A percentile compares a stretch with the other conserved stretches of the same genome.
phyloP scores from a whole-genome alignment of 2,113 vertebrate genomes.

The Acrocephalus arundinaceus region DNA sequence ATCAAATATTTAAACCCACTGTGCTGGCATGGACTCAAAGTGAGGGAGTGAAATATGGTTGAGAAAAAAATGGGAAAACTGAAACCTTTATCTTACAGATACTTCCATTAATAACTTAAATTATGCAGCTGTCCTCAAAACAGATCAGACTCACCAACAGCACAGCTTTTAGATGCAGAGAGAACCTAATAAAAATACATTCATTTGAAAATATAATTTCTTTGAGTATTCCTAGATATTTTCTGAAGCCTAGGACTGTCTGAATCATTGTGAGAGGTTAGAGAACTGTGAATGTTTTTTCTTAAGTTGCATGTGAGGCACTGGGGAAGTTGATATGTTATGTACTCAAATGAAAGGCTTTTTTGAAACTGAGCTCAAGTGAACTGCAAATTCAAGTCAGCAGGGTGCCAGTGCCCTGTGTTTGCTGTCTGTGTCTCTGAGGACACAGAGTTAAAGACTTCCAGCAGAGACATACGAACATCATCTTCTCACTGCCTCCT shows the following conservation, averaged over 20 bases:
- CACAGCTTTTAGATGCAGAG: conserved; percentile 52
- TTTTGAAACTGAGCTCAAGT: conserved; percentile 65
- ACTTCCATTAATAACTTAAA: conserved; percentile 67
- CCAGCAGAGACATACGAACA: conserved; percentile 42
- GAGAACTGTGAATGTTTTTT: conserved; percentile 56
- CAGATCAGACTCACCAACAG: conserved; percentile 31
- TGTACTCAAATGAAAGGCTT: conserved; percentile 74
- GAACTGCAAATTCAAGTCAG: conserved; percentile 70
- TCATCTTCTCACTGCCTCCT: conserved; percentile 4
- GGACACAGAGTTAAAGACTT: conserved; percentile 63
- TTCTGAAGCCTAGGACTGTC: conserved; percentile 1
- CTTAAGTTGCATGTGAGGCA: conserved; percentile 51
- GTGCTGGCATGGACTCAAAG: neutral
- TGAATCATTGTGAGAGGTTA: conserved; percentile 63
- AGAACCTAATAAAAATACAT: conserved; percentile 63
- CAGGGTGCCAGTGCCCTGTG: conserved; percentile 64
- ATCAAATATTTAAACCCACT: conserved; percentile 62
- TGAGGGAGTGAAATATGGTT: conserved; percentile 19
- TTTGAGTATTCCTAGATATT: conserved; percentile 32
- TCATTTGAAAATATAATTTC: conserved; percentile 70
- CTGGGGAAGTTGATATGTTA: conserved; percentile 60
- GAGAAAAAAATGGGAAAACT: conserved; percentile 46
- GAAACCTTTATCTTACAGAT: conserved; percentile 59
- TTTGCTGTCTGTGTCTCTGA: conserved; percentile 57
- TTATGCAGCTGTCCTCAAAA: conserved; percentile 67